Conservation (phyloP, 2,888 invertebrate genomes). For the Caenorhabditis becei region DNA sequence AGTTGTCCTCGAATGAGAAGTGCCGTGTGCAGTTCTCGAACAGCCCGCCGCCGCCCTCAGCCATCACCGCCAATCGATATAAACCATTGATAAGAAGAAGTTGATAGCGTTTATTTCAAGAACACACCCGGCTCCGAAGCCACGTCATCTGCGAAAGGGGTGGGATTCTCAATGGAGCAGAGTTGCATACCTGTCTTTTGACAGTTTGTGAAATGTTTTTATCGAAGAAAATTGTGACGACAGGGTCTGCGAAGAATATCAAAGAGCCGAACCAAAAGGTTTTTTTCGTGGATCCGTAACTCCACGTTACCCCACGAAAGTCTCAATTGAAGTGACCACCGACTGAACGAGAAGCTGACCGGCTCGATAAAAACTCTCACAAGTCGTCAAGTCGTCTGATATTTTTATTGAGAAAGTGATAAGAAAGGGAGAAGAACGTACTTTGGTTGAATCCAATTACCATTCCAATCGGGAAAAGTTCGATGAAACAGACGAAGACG, state of each 20-base stretch:
- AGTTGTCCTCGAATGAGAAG: conserved; percentile 26
- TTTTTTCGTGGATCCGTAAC: conserved; percentile 34
- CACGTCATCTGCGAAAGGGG: conserved; percentile 17
- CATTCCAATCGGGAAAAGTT: conserved; percentile 32
- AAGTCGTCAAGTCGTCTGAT: conserved; percentile 16
- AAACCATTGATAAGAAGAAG: conserved; percentile 35
- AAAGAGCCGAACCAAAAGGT: too few relatives aligned
- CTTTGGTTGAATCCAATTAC: conserved; percentile 28
- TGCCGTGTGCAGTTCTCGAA: conserved; percentile 34
- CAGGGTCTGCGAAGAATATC: conserved; percentile 25
- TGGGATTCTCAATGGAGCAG: not conserved
- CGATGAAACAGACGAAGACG: conserved; percentile 27
- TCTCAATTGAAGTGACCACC: conserved; percentile 12
- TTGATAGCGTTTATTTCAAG: not conserved
- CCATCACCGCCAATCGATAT: conserved; percentile 12
- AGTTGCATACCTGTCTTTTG: conserved; percentile 8
- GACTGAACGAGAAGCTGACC: conserved; percentile 21
- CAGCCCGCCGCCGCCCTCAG: not conserved
- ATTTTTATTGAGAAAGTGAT: not conserved
- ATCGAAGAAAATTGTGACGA: conserved; percentile 35
- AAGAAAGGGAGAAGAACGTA: not conserved
- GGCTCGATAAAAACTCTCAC: conserved; percentile 38
- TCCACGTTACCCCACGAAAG: conserved; percentile 16
- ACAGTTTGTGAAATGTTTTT: conserved; percentile 27
- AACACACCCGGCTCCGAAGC: not conserved